A percentile compares a stretch with the other conserved stretches of the same genome.
Conservation (phyloP, 2,888 invertebrate genomes). For the Tupiocoris notatus region DNA sequence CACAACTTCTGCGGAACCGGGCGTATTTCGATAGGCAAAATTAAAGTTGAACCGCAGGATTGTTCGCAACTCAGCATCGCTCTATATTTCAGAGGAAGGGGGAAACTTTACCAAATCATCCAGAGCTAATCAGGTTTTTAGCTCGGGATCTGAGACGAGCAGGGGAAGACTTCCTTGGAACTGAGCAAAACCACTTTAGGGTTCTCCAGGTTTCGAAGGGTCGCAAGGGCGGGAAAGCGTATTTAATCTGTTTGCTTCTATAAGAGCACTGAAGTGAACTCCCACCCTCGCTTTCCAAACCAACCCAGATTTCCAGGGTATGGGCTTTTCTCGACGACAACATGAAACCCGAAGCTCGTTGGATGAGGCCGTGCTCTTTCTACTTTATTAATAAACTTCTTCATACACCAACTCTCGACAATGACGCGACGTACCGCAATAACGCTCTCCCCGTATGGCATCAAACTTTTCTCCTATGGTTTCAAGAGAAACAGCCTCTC, state of each 20-base stretch:
- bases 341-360: neutral
- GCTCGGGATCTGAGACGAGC: neutral
- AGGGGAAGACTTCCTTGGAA: neutral
- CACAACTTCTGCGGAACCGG: no score
- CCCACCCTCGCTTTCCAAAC: neutral
- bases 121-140: conserved; percentile 40
- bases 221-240: neutral
- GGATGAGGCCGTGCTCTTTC: neutral
- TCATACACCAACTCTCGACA: conserved; percentile 20
- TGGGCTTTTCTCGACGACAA: neutral
- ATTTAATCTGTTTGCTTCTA: conserved; percentile 37
- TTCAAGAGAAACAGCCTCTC: no score
- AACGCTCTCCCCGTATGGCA: conserved; percentile 20
- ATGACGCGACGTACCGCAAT: conserved; percentile 34
- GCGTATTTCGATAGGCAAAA: neutral
- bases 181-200: conserved; percentile 34
- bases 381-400: conserved; percentile 38
- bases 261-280: conserved; percentile 12
- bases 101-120: conserved; percentile 35
- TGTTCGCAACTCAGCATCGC: conserved; percentile 15
- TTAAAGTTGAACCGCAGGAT: conserved; percentile 39
- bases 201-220: neutral
- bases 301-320: neutral
- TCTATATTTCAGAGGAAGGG: neutral
- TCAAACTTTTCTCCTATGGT: conserved; percentile 26